phyloP scores from a whole-genome alignment of 2,113 vertebrate species.

The Phylloscopus trochilus region DNA sequence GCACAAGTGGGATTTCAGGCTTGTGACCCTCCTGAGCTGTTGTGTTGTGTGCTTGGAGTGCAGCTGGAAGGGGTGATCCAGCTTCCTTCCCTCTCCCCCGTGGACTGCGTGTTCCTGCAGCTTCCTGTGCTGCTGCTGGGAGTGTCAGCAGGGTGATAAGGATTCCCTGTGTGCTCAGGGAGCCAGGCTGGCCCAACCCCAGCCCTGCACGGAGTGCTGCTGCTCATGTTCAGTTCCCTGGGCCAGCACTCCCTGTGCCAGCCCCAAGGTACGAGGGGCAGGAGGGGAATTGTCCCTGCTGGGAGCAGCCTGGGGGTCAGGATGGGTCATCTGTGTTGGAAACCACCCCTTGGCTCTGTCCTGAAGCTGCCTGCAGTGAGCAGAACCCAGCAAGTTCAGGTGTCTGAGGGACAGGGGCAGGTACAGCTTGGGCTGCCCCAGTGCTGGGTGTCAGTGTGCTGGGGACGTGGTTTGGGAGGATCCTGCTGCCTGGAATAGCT shows the following conservation, averaged over 20 bases:
- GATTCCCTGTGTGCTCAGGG: background rate
- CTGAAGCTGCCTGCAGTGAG: background rate
- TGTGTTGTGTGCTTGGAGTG: background rate
- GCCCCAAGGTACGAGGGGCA: rapidly evolving
- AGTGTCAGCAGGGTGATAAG: rapidly evolving
- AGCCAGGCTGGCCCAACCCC: background rate
- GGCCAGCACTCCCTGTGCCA: background rate
- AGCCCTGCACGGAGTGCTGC: background rate
- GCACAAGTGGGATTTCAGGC: rapidly evolving
- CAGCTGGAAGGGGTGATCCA: background rate
- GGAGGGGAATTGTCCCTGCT: background rate
- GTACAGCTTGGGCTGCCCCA: background rate
- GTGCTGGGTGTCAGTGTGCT: background rate
- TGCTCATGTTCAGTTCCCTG: background rate
- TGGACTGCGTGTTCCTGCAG: background rate
- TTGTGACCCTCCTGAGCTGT: rapidly evolving
- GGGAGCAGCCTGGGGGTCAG: background rate
- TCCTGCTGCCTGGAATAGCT: background rate
- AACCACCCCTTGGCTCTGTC: background rate
- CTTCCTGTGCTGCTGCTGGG: background rate
- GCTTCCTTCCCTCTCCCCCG: background rate
- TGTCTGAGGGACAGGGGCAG: background rate
- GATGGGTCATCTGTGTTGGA: background rate
- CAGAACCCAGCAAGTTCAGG: rapidly evolving
- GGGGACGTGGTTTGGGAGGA: background rate